phyloP scores from a whole-genome alignment of 2,888 invertebrate species.

The Coleophora flavipennella region DNA sequence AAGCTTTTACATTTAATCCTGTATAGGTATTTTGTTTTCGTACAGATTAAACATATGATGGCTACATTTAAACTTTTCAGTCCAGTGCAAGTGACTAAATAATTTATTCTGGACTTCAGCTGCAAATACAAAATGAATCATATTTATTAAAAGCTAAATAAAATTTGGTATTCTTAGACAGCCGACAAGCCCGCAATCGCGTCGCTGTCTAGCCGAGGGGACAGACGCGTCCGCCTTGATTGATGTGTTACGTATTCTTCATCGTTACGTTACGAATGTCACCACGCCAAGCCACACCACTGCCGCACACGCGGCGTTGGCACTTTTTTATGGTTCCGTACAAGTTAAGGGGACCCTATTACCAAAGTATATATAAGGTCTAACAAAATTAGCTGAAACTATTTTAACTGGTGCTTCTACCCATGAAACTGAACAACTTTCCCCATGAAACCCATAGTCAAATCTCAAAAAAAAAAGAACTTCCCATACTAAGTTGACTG shows the following conservation, averaged over 20 bases:
- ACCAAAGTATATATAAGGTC: too few species aligned
- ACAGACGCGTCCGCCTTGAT: constrained; percentile 43
- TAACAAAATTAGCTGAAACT: too few species aligned
- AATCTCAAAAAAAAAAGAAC: too few species aligned
- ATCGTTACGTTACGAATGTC: constrained; percentile 17
- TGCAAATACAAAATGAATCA: not conserved
- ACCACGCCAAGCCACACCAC: constrained; percentile 7
- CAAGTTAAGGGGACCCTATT: too few species aligned
- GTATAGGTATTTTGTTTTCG: not conserved
- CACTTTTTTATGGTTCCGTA: constrained; percentile 31
- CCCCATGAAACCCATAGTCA: too few species aligned
- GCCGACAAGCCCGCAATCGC: constrained; percentile 13
- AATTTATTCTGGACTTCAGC: not conserved
- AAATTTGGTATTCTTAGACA: not conserved
- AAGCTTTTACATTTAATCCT: too few species aligned
- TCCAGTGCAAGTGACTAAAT: not conserved
- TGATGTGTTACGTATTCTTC: constrained; percentile 34
- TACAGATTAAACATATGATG: not conserved
- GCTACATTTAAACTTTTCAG: not conserved
- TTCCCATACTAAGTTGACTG: too few species aligned
- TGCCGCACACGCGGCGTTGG: constrained; percentile 7
- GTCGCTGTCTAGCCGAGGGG: constrained; percentile 13
- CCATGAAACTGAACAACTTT: too few species aligned
- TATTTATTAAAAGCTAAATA: not conserved
- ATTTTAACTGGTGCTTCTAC: too few species aligned